Evolutionary conservation across 2,888 invertebrate species (phyloP).

Genomic region (Agrilus biguttatus): DNA sequence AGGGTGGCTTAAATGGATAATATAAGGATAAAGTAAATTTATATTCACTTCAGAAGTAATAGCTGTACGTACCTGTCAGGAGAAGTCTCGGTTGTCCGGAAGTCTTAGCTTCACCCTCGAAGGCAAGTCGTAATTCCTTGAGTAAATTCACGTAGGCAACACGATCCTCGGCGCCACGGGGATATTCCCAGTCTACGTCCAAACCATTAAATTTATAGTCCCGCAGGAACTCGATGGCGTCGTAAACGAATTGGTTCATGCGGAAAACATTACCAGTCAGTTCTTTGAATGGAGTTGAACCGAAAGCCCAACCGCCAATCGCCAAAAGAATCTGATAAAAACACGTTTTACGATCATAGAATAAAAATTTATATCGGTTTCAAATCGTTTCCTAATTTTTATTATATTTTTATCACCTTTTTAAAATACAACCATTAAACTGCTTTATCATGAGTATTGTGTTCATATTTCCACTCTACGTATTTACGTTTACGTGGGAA

Average conservation of each 20-base stretch:
- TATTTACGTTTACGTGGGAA: too few species aligned
- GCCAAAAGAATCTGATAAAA: conserved; percentile 55
- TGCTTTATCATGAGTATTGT: too few species aligned
- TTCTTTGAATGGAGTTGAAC: conserved; percentile 88
- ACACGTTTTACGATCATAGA: conserved; percentile 1
- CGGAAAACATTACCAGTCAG: conserved; percentile 81
- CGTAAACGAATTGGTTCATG: conserved; percentile 91
- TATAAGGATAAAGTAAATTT: neutral
- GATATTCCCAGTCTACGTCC: conserved; percentile 92
- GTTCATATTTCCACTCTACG: too few species aligned
- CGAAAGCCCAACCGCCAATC: conserved; percentile 94
- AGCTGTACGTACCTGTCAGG: conserved; percentile 7
- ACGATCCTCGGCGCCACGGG: conserved; percentile 77
- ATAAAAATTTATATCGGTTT: too few species aligned
- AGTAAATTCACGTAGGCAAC: conserved; percentile 71
- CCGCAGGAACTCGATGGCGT: conserved; percentile 82
- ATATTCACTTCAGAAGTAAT: neutral
- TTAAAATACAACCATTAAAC: too few species aligned
- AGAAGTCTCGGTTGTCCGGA: conserved; percentile 58
- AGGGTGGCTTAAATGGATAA: too few species aligned
- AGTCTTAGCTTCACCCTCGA: conserved; percentile 83
- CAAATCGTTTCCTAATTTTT: too few species aligned
- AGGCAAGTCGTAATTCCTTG: conserved; percentile 77
- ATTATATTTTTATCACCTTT: too few species aligned
- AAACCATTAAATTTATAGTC: conserved; percentile 85